A percentile compares a stretch with the other conserved stretches of the same genome.
These are phyloP conservation scores for Oriolus oriolus DNA, from an alignment of 2,113 vertebrate species.

Conservation along the genomic window DNA sequence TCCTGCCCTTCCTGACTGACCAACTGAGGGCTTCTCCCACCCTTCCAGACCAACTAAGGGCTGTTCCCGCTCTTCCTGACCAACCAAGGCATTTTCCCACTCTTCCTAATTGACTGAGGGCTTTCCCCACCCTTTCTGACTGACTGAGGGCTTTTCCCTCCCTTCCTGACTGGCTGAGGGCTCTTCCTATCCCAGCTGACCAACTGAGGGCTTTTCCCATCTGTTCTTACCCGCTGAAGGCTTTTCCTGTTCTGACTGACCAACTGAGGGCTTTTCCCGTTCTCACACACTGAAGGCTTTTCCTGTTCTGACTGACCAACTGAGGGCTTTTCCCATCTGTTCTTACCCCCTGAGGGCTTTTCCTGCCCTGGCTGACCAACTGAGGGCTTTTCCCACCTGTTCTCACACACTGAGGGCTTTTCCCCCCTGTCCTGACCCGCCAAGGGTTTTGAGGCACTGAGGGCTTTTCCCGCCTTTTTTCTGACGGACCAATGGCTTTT, in stretches of 20 bases:
- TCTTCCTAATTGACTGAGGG: fast-evolving
- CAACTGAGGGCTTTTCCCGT: not conserved
- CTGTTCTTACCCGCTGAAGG: fast-evolving
- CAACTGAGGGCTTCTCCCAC: not conserved
- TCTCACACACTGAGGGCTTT: not conserved
- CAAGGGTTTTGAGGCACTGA: fast-evolving
- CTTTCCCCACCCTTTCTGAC: not conserved
- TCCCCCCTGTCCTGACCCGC: not conserved
- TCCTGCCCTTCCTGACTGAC: not conserved
- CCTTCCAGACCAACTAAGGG: not conserved
- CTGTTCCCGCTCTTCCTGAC: not conserved
- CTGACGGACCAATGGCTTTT: not conserved
- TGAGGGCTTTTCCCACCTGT: not conserved
- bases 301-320: fast-evolving
- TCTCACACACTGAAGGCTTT: too few relatives aligned
- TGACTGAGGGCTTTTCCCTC: too few relatives aligned
- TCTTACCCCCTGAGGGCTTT: not conserved
- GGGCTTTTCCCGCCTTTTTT: not conserved
- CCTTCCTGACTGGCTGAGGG: not conserved
- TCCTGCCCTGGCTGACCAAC: not conserved
- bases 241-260: fast-evolving
- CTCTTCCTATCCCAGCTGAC: fast-evolving
- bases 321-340: not conserved
- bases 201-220: too few relatives aligned
- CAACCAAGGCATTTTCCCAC: fast-evolving